Conservation (phyloP, 1,140 invertebrate genomes). For the Brachionus koreanus region DNA sequence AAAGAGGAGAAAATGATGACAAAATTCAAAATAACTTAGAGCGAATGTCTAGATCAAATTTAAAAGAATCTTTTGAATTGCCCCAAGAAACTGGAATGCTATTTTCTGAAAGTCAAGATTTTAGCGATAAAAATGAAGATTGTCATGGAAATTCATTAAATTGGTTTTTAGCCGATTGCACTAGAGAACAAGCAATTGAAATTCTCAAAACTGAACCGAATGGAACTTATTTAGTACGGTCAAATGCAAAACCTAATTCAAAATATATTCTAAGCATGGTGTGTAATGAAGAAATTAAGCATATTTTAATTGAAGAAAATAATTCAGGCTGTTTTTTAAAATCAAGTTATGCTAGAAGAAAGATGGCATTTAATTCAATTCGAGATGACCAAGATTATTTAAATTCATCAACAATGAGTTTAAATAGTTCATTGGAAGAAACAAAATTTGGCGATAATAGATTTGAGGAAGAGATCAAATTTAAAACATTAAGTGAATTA, state of each 20-base stretch:
- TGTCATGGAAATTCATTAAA: constrained; percentile 5
- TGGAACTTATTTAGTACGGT: constrained; percentile 26
- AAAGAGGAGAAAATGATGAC: constrained; percentile 38
- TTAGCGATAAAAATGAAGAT: not conserved
- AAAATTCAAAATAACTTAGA: constrained; percentile 39
- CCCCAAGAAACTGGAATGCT: not conserved
- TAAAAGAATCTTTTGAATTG: not conserved
- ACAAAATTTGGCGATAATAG: not conserved
- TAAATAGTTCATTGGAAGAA: constrained; percentile 17
- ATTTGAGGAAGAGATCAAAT: not conserved
- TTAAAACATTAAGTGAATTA: constrained; percentile 6
- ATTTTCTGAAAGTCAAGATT: not conserved
- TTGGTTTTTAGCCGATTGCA: constrained; percentile 14
- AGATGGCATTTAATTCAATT: not conserved
- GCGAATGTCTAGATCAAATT: not conserved
- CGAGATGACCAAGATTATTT: not conserved
- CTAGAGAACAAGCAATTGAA: not conserved
- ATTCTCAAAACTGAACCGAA: not conserved
- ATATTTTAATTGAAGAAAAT: constrained; percentile 41
- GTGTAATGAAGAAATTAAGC: not conserved
- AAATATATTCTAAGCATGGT: constrained; percentile 29
- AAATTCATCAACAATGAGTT: not conserved
- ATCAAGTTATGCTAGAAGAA: constrained; percentile 19
- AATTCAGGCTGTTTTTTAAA: constrained; percentile 33
- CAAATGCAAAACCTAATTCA: not conserved